A percentile compares a stretch with the other conserved stretches of the same genome.
Evolutionary conservation across 2,888 invertebrate species (phyloP).

Genomic region (Oegoconia quadripuncta): DNA sequence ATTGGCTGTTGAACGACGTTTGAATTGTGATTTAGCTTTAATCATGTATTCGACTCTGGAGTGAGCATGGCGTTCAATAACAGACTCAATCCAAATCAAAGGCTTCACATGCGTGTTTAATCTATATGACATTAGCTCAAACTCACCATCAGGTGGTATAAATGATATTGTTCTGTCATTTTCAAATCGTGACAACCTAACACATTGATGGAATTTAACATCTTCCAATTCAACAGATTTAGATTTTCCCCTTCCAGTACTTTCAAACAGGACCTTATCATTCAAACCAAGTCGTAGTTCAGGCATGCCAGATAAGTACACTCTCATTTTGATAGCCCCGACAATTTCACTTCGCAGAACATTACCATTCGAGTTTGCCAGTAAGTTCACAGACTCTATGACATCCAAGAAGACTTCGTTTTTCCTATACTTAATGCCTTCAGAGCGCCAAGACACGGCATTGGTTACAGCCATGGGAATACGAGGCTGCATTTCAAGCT

Average conservation of each 20-base stretch:
- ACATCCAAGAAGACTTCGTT: slow-evolving; percentile 99
- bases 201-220: slow-evolving; percentile 99
- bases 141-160: slow-evolving; percentile 99
- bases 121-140: slow-evolving; percentile 98
- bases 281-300: slow-evolving; percentile 97
- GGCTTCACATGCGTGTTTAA: slow-evolving; percentile 98
- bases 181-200: slow-evolving; percentile 96
- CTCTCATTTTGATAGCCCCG: slow-evolving; percentile 99
- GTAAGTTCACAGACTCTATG: slow-evolving; percentile 97
- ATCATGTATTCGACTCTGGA: slow-evolving; percentile 99
- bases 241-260: slow-evolving; percentile 97
- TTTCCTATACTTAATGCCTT: slow-evolving; percentile 98
- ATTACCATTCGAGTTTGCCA: slow-evolving; percentile 98
- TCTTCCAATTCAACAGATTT: slow-evolving; percentile 99
- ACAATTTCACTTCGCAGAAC: slow-evolving; percentile 98
- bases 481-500: slow-evolving; percentile 95
- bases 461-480: slow-evolving; percentile 99
- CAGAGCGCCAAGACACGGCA: slow-evolving; percentile 99
- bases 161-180: slow-evolving; percentile 99
- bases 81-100: slow-evolving; percentile 99
- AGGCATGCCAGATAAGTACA: slow-evolving; percentile 99
- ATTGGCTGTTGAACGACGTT: slow-evolving; percentile 97
- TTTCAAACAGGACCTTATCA: slow-evolving; percentile 98
- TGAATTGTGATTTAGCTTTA: slow-evolving; percentile 99
- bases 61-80: slow-evolving; percentile 97